Evolutionary conservation across 1,140 invertebrate genomes (phyloP).

Genomic region (Drosophila pallidifrons): DNA sequence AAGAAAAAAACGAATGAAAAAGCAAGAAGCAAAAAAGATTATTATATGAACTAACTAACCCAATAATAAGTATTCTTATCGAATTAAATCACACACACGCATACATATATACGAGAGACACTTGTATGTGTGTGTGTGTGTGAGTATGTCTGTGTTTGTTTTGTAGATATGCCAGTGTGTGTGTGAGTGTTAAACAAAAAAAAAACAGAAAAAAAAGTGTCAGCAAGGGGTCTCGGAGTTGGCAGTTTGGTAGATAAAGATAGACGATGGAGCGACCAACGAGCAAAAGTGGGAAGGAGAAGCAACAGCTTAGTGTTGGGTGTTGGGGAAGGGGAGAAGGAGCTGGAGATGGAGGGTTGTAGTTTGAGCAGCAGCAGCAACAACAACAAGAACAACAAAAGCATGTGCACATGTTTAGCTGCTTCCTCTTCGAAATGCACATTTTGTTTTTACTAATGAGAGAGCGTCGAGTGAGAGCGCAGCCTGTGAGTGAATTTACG

Average conservation of each 20-base stretch:
- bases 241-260: constrained; percentile 45
- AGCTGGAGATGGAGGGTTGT: constrained; percentile 4
- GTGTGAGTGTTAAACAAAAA: constrained; percentile 43
- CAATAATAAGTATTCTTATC: constrained; percentile 83
- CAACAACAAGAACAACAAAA: neutral
- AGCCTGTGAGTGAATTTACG: constrained; percentile 12
- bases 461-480: constrained; percentile 38
- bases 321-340: neutral
- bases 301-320: neutral
- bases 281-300: constrained; percentile 3
- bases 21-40: constrained; percentile 54
- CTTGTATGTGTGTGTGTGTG: constrained; percentile 18
- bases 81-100: constrained; percentile 70
- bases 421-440: constrained; percentile 40
- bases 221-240: constrained; percentile 61
- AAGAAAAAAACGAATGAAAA: constrained; percentile 4
- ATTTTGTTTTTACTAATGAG: constrained; percentile 45
- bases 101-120: neutral
- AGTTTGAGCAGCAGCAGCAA: neutral
- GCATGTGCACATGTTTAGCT: constrained; percentile 38
- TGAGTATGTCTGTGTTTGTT: constrained; percentile 35
- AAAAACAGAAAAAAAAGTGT: constrained; percentile 42
- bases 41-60: constrained; percentile 82
- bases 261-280: constrained; percentile 13
- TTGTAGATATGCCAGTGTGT: constrained; percentile 37